Conservation (phyloP, 35 echinoderm and acorn worm species). For the Heliocidaris tuberculata region DNA sequence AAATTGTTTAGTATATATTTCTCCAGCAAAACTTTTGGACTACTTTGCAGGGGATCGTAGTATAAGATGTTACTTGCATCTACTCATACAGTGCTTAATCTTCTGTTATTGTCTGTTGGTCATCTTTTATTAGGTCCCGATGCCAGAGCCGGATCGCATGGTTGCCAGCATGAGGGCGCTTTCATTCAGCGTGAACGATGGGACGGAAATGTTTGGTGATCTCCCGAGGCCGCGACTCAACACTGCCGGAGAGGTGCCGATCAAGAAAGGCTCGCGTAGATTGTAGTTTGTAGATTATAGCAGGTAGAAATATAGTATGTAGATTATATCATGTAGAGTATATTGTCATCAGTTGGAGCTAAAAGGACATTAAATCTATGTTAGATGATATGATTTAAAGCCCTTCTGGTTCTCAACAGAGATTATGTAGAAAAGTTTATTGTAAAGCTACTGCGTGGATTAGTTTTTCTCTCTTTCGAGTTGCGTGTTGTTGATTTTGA, state of each 20-base stretch:
- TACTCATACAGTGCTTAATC: too few species aligned
- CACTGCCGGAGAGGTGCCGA: conserved; percentile 61
- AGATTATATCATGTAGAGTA: background rate
- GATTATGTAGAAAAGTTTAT: too few species aligned
- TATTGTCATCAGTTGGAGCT: background rate
- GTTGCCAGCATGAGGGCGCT: conserved; percentile 95
- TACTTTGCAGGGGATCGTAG: too few species aligned
- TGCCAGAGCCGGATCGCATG: conserved; percentile 96
- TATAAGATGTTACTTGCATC: too few species aligned
- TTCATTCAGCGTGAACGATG: conserved; percentile 89
- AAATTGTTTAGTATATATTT: too few species aligned
- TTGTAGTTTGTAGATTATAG: conserved; percentile 24
- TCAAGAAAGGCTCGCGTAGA: background rate
- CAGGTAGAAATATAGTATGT: background rate
- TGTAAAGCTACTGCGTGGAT: too few species aligned
- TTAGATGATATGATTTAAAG: too few species aligned
- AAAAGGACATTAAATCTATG: background rate
- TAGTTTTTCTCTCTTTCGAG: too few species aligned
- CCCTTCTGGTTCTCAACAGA: too few species aligned
- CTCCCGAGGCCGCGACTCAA: conserved; percentile 89
- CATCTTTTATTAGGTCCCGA: conserved; percentile 61
- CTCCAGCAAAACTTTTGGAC: too few species aligned
- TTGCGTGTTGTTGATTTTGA: too few species aligned
- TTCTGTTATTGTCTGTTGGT: too few species aligned
- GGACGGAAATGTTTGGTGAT: conserved; percentile 97